A percentile compares a stretch with the other conserved stretches of the same genome.
Evolutionary conservation across 2,888 invertebrate species (phyloP).

Genomic region (Teleogryllus oceanicus): DNA sequence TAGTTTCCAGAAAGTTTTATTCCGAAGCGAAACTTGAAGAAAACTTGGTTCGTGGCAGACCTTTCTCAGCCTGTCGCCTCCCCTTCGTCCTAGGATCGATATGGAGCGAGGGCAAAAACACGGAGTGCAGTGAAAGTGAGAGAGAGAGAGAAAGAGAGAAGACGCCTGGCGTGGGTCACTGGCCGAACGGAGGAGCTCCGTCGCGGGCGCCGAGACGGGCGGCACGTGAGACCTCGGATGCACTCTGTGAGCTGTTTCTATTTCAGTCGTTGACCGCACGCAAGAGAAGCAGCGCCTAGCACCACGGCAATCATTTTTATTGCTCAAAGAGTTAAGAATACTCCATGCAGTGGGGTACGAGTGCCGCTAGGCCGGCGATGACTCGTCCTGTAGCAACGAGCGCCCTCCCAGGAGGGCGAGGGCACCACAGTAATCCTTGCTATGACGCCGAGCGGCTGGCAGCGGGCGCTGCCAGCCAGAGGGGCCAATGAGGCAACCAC

Average conservation of each 20-base stretch:
- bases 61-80: neutral
- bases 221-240: neutral
- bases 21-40: no score
- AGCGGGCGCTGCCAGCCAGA: no score
- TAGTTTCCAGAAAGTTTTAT: no score
- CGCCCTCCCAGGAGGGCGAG: no score
- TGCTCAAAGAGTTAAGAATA: slow-evolving; percentile 4
- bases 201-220: neutral
- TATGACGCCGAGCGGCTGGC: no score
- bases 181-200: neutral
- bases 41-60: no score
- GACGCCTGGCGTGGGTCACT: neutral
- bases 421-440: no score
- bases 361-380: no score
- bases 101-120: neutral
- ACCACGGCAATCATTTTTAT: neutral
- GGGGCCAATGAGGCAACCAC: no score
- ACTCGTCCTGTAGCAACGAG: no score
- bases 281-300: neutral
- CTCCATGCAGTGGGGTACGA: neutral
- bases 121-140: neutral
- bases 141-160: neutral
- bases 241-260: neutral
- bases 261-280: neutral
- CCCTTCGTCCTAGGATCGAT: neutral